Base-by-base conservation (phyloP, 2,888 invertebrate species). In the Polydrusus cervinus region DNA sequence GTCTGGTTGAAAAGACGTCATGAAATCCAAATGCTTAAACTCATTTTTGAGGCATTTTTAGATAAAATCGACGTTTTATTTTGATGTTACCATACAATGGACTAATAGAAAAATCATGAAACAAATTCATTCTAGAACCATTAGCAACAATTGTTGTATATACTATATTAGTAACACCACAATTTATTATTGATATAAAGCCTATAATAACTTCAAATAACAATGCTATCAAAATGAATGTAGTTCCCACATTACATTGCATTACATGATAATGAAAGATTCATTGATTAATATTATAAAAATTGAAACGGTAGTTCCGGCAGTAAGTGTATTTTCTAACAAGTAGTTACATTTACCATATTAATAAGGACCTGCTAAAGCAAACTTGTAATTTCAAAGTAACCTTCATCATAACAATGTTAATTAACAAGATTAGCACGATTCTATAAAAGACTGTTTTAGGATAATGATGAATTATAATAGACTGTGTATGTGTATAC, bases 391-490 rank as follows among this genome's bases (percentile, higher is more conserved):
- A 75, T 75, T 75, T 69, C 43, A 34, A 75, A 66, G 34, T 71
- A 75, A 71, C 75, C 71, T 75, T 75, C 66, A 67, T 67, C 53
- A 60, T 61, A 75, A 75, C 65, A 66, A 65, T 74, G 65, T 45
- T 74, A 74, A 74, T 74, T 74, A 74, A 34, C 53, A 66, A 69
- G 64, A 62, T 60, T 66, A 69, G 47, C 61, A 64, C 55, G 61
- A 64, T 49, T 68, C 61, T 57, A 74, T 51, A 74, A 53, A 53
- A 53, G 20, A 25, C 13, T 53, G 53, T 53, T 25, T 14, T 53
- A 7, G 30, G 30, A 53, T 25, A 53, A 53, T 20, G 25, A 30
- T 53, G 30, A 25, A 53, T 51, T 1, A 20, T 13, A 51, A 51
- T 51, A 20, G 51, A 3, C 1, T 18, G 5, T n/a, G 43, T 43